Base-by-base conservation (phyloP, 1,140 invertebrate genomes). In the Drosophila kepulauana region DNA sequence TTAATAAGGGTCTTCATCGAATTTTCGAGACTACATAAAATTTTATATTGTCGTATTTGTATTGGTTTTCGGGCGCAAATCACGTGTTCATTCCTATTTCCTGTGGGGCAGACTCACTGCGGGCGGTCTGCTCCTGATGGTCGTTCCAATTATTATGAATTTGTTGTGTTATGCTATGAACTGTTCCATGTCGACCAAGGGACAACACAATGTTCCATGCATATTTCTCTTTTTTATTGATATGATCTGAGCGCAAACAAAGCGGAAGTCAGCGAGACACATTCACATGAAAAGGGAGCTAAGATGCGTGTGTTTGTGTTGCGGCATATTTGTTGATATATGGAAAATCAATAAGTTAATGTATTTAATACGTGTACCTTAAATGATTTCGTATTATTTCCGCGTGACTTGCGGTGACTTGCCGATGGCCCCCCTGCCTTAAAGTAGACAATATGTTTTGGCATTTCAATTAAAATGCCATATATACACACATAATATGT, bases 341-440 rank as follows among this genome's bases (percentile, higher is more conserved):
- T 79, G 80, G 64, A 86, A 86, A 86, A 86, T 86, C 82, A 87
- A 88, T 86, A 87, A 79, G 82, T 86, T 86, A 86, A 74, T 86
- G 79, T 82, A 62, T 87, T 86, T 86, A 86, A 79, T 88, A 76
- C 68, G 76, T 78, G 79, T 71, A 79, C 68, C 79, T 74, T 74
- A 62, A 68, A 87, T 82, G 86, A 86, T 87, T 87, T 66, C 78
- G 73, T 79, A 64, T 86, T 87, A 87, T 71, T 87, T 74, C 75
- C 79, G 82, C 71, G 51, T 81, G 75, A 76, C 56, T 69, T 73
- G 54, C 64, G 45, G 41, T 52, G 59, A 54, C 54, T 66, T 82
- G 49, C 48, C 49, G 58, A 61, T 43, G 16, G 20, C 0, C 3
- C 20, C 11, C 46, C 43, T 43, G 56, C 57, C 63, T 79, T 80